Conservation (phyloP, 2,113 vertebrate genomes). For the Caranx melampygus region DNA sequence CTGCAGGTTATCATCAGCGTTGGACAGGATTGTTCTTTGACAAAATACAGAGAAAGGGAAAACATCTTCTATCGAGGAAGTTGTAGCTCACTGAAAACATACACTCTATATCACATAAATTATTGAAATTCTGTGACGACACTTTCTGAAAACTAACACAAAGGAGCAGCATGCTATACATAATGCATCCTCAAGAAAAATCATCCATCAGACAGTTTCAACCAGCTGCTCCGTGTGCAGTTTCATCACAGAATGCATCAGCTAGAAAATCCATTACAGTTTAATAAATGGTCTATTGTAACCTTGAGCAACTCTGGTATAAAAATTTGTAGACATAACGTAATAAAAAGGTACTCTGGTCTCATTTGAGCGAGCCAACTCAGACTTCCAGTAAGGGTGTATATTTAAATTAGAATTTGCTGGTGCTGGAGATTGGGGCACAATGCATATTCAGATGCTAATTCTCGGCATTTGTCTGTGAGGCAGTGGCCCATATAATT, state of each 20-base stretch:
- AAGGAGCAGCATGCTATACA: neutral
- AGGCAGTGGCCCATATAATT: constrained; percentile 75
- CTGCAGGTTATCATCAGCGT: too few species aligned
- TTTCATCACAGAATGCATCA: constrained; percentile 45
- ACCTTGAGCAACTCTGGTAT: constrained; percentile 70
- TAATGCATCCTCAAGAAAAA: constrained; percentile 31
- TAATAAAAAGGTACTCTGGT: constrained; percentile 76
- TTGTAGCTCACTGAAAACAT: constrained; percentile 1
- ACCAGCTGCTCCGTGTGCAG: constrained; percentile 13
- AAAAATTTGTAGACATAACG: constrained; percentile 75
- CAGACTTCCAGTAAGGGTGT: constrained; percentile 55
- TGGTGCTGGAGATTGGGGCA: constrained; percentile 71
- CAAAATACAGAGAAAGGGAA: too few species aligned
- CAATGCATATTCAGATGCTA: constrained; percentile 81
- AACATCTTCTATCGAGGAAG: too few species aligned
- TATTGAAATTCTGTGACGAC: neutral
- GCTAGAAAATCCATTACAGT: constrained; percentile 66
- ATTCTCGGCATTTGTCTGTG: constrained; percentile 75
- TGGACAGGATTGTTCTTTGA: too few species aligned
- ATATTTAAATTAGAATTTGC: constrained; percentile 76
- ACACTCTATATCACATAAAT: constrained; percentile 2
- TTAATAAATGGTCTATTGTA: constrained; percentile 74
- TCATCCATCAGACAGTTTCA: constrained; percentile 22
- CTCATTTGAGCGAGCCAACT: constrained; percentile 64
- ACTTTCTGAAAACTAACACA: constrained; percentile 4